Base-by-base conservation (phyloP, 2,113 vertebrate species). In the Anguilla japonica region DNA sequence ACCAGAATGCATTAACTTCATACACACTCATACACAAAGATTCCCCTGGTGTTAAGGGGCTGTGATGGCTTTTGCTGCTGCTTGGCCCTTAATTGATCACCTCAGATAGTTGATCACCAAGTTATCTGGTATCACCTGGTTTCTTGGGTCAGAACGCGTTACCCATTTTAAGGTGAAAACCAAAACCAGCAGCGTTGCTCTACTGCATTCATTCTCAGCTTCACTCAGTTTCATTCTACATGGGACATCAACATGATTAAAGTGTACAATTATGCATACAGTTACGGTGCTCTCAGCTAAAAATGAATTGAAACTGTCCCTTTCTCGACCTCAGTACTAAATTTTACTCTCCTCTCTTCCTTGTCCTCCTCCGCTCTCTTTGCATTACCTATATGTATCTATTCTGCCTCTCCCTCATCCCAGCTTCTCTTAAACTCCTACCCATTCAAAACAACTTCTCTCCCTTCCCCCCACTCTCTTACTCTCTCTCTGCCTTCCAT, bases 11-110 rank as follows among this genome's bases (percentile, higher is more conserved):
- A 71, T 88, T 46, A 82, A 90, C 88, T 90, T 88, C 89, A 92
- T 91, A 87, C 91, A 93, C 92, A 56, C 81, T 40, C 0, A 86
- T 41, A 83, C 26, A 53, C 29, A 89, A 16, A 88, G 46, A 87
- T 34, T 34, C 34, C 34, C 34, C 34, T 34, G 34, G 34, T 34
- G 79, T 84, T 79, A 86, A 15, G 50, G 85, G 82, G 88, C 85
- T 89, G 67, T 5, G 26, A 22, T 75, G 63, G 50, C 50, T 53
- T 53, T 53, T 53, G 50, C 13, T 53, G 43, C 9, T 46, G 50
- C 50, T 53, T 11, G 13, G 50, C 9, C 50, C 50, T 53, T 53
- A 14, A 53, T 14, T 53, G 50, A 53, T 53, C 7, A 46, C 5
- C 43, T 46, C 4, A 46, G 8, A 46, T 46, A 46, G 43, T 46